A percentile compares a stretch with the other conserved stretches of the same genome.
phyloP scores from a whole-genome alignment of 2,797 vertebrate species.

The Macropus fuliginosus region DNA sequence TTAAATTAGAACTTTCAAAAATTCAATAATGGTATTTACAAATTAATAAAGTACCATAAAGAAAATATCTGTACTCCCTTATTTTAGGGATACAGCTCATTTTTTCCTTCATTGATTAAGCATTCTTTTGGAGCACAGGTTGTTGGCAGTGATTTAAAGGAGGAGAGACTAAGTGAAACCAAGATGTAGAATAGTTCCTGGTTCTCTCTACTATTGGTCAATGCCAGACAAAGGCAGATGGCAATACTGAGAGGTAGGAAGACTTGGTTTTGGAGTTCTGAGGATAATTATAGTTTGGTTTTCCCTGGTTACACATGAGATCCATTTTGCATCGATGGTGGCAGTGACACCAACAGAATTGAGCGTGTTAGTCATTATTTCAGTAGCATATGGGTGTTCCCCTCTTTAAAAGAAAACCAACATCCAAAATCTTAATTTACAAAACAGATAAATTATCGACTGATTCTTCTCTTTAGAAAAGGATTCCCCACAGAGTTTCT shows the following conservation, averaged over 20 bases:
- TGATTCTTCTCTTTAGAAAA: conserved; percentile 14
- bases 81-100: conserved; percentile 76
- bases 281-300: background rate
- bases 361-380: background rate
- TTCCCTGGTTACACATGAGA: rapidly evolving
- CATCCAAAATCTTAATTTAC: background rate
- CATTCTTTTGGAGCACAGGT: conserved; percentile 68
- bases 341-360: no score
- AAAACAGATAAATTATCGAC: background rate
- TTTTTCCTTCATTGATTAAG: conserved; percentile 76
- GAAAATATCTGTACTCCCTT: conserved; percentile 76
- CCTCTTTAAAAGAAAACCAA: background rate
- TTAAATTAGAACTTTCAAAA: conserved; percentile 81
- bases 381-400: background rate
- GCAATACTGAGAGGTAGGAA: background rate
- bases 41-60: conserved; percentile 78
- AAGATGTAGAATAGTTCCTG: background rate
- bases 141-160: conserved; percentile 47
- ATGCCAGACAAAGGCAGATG: background rate
- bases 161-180: conserved; percentile 7
- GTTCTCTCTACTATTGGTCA: background rate
- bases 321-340: background rate
- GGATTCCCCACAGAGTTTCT: conserved; percentile 19
- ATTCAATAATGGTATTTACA: conserved; percentile 81
- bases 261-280: background rate